phyloP scores from a whole-genome alignment of 2,797 vertebrate genomes.

The Scyliorhinus canicula region DNA sequence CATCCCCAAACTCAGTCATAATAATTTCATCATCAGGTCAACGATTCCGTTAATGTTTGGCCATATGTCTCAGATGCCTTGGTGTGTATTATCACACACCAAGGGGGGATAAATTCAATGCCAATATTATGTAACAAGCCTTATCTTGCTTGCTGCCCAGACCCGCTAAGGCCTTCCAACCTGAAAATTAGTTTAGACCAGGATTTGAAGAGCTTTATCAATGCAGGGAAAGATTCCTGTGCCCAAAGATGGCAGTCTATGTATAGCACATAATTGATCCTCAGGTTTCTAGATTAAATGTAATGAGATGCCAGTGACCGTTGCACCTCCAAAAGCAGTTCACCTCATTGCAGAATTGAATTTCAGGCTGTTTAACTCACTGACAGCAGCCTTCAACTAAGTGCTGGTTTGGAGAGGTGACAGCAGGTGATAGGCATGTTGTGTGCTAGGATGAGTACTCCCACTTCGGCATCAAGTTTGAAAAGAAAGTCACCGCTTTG shows the following conservation, averaged over 20 bases:
- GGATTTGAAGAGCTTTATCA: neutral
- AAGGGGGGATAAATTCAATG: neutral
- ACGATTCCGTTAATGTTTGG: neutral
- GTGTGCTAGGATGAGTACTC: no score
- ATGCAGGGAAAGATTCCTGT: neutral
- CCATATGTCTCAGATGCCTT: neutral
- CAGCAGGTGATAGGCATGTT: no score
- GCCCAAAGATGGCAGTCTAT: neutral
- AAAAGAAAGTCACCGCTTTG: no score
- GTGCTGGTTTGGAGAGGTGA: no score
- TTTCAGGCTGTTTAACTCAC: no score
- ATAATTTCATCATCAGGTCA: neutral
- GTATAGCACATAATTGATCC: neutral
- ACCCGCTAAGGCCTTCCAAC: neutral
- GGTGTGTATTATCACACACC: neutral
- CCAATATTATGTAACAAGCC: neutral
- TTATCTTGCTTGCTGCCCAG: neutral
- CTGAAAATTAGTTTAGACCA: neutral
- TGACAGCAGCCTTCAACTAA: no score
- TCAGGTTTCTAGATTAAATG: neutral
- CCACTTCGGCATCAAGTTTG: no score
- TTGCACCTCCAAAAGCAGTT: no score
- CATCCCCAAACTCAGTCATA: no score
- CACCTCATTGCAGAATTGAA: no score
- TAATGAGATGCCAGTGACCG: no score